These are phyloP conservation scores for Ctena decussata DNA, from an alignment of 2,888 invertebrate species.

Conservation along the genomic window DNA sequence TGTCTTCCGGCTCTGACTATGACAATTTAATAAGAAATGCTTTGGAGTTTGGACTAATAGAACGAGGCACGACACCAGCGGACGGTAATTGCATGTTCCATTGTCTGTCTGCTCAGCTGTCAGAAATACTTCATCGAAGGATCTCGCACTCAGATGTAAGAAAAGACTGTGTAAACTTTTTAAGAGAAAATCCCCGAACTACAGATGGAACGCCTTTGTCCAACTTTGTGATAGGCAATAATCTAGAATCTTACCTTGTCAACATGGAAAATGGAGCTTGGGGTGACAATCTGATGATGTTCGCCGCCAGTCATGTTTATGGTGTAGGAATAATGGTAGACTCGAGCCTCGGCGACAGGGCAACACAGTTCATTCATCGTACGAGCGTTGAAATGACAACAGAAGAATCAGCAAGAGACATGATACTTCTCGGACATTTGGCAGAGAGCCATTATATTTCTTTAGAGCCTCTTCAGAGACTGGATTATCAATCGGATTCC, in stretches of 20 bases:
- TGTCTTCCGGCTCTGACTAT: neutral
- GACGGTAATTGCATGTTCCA: neutral
- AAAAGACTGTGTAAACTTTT: neutral
- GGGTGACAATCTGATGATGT: neutral
- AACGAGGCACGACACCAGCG: neutral
- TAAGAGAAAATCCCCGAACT: neutral
- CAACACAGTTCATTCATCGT: too few relatives aligned
- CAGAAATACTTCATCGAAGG: neutral
- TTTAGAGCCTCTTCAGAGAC: too few relatives aligned
- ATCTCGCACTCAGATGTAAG: neutral
- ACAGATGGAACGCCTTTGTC: neutral
- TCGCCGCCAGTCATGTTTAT: neutral
- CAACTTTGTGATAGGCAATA: neutral
- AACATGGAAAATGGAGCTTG: neutral
- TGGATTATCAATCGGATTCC: too few relatives aligned
- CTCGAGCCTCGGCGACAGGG: too few relatives aligned
- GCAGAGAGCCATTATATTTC: too few relatives aligned
- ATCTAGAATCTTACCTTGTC: neutral
- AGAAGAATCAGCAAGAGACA: too few relatives aligned
- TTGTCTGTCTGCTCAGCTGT: neutral
- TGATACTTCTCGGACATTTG: too few relatives aligned
- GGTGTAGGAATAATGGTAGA: neutral
- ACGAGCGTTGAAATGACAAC: too few relatives aligned
- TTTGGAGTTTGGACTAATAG: neutral
- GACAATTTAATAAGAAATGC: neutral